Evolutionary conservation across 2,113 vertebrate species (phyloP).

Genomic region (Ailurus styani): DNA sequence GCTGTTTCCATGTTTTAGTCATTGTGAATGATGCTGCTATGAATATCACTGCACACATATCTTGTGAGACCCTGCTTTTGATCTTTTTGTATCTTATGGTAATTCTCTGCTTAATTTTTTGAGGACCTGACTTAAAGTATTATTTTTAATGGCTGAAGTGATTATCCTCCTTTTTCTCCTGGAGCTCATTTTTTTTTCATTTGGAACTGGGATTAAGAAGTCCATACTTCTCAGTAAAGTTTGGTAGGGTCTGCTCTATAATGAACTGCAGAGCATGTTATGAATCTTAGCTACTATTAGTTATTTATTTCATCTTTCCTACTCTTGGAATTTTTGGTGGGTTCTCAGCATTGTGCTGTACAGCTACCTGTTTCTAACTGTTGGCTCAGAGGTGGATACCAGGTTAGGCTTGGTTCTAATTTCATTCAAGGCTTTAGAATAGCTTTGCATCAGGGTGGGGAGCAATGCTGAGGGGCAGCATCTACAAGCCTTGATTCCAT

Average conservation of each 20-base stretch:
- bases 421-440: background rate
- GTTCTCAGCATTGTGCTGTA: background rate
- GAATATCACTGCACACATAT: background rate
- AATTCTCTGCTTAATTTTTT: background rate
- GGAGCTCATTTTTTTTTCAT: background rate
- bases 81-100: background rate
- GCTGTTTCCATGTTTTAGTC: too few species aligned
- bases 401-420: background rate
- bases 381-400: background rate
- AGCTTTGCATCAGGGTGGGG: fast-evolving
- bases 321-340: background rate
- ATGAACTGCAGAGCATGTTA: background rate
- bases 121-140: background rate
- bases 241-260: background rate
- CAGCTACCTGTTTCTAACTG: background rate
- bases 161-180: background rate
- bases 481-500: too few species aligned
- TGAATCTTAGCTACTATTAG: too few species aligned
- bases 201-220: background rate
- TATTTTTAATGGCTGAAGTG: background rate
- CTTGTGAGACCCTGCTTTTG: background rate
- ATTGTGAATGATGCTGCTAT: background rate
- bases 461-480: fast-evolving
- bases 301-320: background rate
- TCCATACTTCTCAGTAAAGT: background rate